These are phyloP conservation scores for Varecia variegata DNA, from an alignment of 2,797 vertebrate species.

Conservation along the genomic window DNA sequence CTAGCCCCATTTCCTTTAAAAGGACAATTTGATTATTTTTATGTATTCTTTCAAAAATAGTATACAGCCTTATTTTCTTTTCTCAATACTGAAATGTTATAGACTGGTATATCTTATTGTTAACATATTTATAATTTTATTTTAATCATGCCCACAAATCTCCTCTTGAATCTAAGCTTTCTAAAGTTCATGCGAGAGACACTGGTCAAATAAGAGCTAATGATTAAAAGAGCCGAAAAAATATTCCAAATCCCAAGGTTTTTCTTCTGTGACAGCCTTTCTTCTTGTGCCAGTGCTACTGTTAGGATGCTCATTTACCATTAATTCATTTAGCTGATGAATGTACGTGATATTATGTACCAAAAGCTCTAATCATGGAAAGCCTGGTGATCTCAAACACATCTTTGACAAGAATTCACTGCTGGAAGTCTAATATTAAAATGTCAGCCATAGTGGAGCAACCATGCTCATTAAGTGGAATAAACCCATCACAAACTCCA, in stretches of 20 bases:
- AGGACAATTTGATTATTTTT: background rate
- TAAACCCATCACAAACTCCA: constrained; percentile 60
- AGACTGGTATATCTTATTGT: background rate
- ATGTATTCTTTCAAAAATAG: background rate
- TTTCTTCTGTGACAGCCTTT: background rate
- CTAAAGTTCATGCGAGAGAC: constrained; percentile 29
- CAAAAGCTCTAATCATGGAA: constrained; percentile 75
- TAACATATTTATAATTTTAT: background rate
- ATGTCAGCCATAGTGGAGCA: constrained; percentile 76
- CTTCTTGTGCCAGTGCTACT: constrained; percentile 45
- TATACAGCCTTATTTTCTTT: background rate
- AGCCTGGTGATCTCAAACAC: constrained; percentile 77
- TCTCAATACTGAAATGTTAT: background rate
- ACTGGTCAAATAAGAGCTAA: constrained; percentile 27
- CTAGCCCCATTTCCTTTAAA: background rate
- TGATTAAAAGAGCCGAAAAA: background rate
- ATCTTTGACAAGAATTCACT: constrained; percentile 80
- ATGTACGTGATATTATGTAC: constrained; percentile 76
- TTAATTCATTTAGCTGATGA: constrained; percentile 74
- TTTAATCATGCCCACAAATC: background rate
- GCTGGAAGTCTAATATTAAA: constrained; percentile 82
- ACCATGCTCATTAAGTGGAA: constrained; percentile 63
- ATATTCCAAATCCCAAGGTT: background rate
- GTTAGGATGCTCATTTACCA: constrained; percentile 66
- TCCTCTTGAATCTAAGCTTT: background rate